These are phyloP conservation scores for Sander vitreus DNA, from an alignment of 2,113 vertebrate species.

Conservation along the genomic window DNA sequence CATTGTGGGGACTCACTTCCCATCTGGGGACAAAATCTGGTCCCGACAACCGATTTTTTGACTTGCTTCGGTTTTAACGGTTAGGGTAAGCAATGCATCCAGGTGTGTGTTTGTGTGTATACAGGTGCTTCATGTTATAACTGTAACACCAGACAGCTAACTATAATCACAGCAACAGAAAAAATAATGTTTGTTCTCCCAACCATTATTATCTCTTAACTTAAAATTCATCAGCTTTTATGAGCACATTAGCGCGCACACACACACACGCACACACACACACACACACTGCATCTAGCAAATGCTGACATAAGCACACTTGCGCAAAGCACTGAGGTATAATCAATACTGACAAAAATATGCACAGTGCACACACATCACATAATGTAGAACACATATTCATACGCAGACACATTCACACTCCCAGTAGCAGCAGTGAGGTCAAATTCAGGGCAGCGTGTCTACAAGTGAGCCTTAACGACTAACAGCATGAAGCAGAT, in stretches of 20 bases:
- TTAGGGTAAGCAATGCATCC: neutral
- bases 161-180: neutral
- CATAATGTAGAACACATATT: slow-evolving; percentile 17
- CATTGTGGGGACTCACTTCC: neutral
- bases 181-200: slow-evolving; percentile 35
- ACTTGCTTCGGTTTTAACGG: neutral
- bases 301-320: slow-evolving; percentile 38
- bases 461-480: slow-evolving; percentile 26
- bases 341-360: slow-evolving; percentile 34
- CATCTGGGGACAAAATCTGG: neutral
- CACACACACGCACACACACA: neutral
- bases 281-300: slow-evolving; percentile 3
- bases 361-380: slow-evolving; percentile 22
- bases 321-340: slow-evolving; percentile 28
- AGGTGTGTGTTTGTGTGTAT: neutral
- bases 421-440: slow-evolving; percentile 6
- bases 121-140: slow-evolving; percentile 16
- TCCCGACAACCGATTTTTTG: neutral
- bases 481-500: slow-evolving; percentile 45
- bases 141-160: slow-evolving; percentile 9
- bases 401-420: slow-evolving; percentile 4
- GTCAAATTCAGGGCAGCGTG: slow-evolving; percentile 43
- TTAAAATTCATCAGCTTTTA: slow-evolving; percentile 43
- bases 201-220: slow-evolving; percentile 15
- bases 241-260: neutral